phyloP scores from a whole-genome alignment of 2,113 vertebrate genomes.

The Leiothrix lutea region DNA sequence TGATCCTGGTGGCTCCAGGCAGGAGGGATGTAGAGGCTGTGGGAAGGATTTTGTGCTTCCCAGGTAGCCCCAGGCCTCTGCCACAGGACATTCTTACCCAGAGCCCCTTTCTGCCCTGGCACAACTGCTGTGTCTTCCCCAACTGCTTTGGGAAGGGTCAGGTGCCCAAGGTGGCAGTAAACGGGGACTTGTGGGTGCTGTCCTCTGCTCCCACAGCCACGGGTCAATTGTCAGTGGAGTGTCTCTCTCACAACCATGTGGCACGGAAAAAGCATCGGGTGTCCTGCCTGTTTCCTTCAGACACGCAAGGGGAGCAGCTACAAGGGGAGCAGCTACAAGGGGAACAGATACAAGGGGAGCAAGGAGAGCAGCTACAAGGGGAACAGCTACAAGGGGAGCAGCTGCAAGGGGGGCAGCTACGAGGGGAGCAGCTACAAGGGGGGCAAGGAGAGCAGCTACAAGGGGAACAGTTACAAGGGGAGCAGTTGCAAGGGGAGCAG shows the following conservation, averaged over 20 bases:
- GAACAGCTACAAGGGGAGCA: too few relatives aligned
- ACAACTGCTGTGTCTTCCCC: rapidly evolving
- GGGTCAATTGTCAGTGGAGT: rapidly evolving
- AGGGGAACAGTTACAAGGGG: too few relatives aligned
- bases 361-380: too few relatives aligned
- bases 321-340: too few relatives aligned
- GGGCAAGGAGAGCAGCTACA: too few relatives aligned
- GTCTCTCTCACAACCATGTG: not conserved
- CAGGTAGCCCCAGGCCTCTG: not conserved
- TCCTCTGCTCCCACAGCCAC: not conserved
- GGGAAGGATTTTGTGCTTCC: not conserved
- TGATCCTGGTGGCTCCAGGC: not conserved
- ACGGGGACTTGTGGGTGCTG: not conserved
- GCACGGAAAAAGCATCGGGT: rapidly evolving
- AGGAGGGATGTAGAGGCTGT: not conserved
- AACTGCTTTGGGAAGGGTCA: not conserved
- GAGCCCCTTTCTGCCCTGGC: not conserved
- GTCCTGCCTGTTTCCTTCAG: not conserved
- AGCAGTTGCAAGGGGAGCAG: too few relatives aligned
- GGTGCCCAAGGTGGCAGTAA: rapidly evolving
- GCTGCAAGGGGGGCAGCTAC: too few relatives aligned
- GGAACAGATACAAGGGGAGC: not conserved
- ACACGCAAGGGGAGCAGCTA: not conserved
- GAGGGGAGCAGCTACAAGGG: too few relatives aligned
- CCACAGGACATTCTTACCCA: not conserved